These are phyloP conservation scores for Stylophora pistillata DNA, from an alignment of 64 coral and sea anemone species.

Conservation along the genomic window DNA sequence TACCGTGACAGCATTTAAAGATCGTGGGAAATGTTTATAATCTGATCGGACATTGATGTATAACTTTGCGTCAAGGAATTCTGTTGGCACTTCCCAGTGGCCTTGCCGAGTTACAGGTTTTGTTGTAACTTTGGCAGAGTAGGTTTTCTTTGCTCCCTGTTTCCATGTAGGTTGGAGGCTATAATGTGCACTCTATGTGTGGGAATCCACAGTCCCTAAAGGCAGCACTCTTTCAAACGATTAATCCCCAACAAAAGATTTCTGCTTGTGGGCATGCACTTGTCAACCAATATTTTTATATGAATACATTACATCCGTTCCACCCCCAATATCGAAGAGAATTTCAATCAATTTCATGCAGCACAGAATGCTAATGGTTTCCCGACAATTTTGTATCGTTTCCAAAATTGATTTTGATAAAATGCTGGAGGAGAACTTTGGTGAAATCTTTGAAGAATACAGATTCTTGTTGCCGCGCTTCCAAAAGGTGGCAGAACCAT, in stretches of 20 bases:
- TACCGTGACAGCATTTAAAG: constrained; percentile 23
- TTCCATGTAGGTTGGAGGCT: not conserved
- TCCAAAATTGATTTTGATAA: not conserved
- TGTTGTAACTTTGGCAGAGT: not conserved
- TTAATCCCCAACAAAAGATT: not conserved
- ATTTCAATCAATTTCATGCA: not conserved
- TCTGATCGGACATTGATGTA: not conserved
- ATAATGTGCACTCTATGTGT: not conserved
- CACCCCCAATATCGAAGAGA: not conserved
- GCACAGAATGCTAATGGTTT: not conserved
- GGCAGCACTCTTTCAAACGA: not conserved
- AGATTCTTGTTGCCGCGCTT: not conserved
- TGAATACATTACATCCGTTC: not conserved
- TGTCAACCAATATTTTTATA: not conserved
- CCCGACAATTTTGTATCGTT: not conserved
- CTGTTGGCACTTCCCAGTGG: not conserved
- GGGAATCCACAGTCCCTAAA: not conserved
- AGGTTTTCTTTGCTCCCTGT: too few relatives aligned
- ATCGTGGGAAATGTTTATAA: constrained; percentile 35
- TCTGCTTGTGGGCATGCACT: not conserved
- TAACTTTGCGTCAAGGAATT: not conserved
- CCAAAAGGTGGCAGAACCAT: not conserved
- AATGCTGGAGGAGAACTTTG: not conserved
- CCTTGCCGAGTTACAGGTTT: not conserved
- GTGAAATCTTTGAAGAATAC: too few relatives aligned